A percentile compares a stretch with the other conserved stretches of the same genome.
Evolutionary conservation across 2,888 invertebrate genomes (phyloP).

Genomic region (Tridacna gigas): DNA sequence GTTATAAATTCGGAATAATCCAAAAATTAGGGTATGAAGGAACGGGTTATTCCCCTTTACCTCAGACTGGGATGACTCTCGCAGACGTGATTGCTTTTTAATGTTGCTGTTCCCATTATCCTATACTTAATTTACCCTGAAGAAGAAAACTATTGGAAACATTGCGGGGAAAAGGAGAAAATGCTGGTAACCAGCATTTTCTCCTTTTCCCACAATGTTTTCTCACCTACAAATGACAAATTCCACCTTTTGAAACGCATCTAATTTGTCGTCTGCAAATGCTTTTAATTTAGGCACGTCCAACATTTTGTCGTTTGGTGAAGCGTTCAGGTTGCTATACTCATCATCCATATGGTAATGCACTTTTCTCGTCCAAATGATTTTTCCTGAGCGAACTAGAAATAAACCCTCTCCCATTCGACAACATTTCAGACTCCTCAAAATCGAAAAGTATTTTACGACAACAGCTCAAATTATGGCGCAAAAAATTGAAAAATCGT

Average conservation of each 20-base stretch:
- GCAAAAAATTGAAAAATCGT: no score
- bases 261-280: no score
- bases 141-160: neutral
- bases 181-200: neutral
- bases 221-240: neutral
- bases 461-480: no score
- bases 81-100: slow-evolving; percentile 17
- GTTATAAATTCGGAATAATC: no score
- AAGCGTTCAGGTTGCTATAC: slow-evolving; percentile 3
- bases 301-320: no score
- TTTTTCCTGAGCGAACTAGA: neutral
- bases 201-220: slow-evolving; percentile 2
- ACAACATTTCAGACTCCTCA: no score
- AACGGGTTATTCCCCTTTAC: no score
- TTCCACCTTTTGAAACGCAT: neutral
- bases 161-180: neutral
- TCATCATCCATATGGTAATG: slow-evolving; percentile 7
- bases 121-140: neutral
- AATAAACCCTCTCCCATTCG: no score
- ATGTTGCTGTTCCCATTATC: slow-evolving; percentile 16
- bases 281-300: no score
- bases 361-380: neutral
- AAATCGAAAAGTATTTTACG: no score
- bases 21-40: no score
- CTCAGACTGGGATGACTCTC: neutral